These are phyloP conservation scores for Zaprionus ghesquierei DNA, from an alignment of 1,140 invertebrate genomes.

Conservation along the genomic window DNA sequence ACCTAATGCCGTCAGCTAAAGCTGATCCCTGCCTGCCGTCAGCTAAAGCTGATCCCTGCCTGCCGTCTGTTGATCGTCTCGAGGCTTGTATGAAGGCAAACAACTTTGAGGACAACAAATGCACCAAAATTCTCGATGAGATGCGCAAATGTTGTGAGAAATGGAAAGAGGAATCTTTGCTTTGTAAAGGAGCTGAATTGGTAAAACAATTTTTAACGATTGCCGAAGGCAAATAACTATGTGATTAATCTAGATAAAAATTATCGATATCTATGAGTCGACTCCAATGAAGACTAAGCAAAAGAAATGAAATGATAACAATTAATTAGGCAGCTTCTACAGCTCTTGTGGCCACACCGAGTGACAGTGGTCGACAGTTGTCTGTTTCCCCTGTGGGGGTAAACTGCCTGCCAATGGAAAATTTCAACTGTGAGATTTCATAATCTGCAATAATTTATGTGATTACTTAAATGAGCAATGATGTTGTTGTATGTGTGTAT, in stretches of 20 bases:
- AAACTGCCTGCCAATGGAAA: conserved; percentile 19
- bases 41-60: background rate
- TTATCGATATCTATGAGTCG: background rate
- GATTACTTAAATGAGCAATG: conserved; percentile 77
- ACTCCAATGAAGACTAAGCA: background rate
- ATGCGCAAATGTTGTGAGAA: conserved; percentile 86
- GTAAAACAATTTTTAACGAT: conserved; percentile 79
- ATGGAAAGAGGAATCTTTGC: conserved; percentile 84
- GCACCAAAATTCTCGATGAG: conserved; percentile 85
- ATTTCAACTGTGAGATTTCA: conserved; percentile 51
- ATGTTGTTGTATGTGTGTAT: background rate
- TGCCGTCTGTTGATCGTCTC: background rate
- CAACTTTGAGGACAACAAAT: conserved; percentile 86
- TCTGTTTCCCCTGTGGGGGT: background rate
- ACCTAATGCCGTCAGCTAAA: background rate
- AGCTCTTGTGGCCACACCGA: background rate
- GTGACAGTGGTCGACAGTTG: conserved; percentile 24
- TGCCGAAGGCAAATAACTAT: background rate
- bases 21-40: no score
- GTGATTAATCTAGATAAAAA: background rate
- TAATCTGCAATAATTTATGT: conserved; percentile 71
- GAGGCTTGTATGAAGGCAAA: conserved; percentile 70
- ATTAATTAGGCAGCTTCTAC: conserved; percentile 1
- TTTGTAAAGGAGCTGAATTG: conserved; percentile 86
- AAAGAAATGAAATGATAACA: background rate